Base-by-base conservation (phyloP, 2,797 vertebrate genomes). In the Megalops cyprinoides region DNA sequence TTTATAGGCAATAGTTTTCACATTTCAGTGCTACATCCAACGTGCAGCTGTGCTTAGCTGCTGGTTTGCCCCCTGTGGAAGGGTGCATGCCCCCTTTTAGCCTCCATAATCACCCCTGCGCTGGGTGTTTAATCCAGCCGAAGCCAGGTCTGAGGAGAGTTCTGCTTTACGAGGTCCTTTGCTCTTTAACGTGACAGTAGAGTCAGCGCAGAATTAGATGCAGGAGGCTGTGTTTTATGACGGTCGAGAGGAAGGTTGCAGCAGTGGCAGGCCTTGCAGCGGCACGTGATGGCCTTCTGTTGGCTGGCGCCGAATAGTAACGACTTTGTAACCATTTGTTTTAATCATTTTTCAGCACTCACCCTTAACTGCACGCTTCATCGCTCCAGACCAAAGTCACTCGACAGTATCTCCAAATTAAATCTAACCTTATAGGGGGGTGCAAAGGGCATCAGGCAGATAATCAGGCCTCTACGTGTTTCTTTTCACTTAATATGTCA, bases 321-420 rank as follows among this genome's bases (percentile, higher is more conserved):
- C 67, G 25, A 67, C 67, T 71, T 44, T 39, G 71, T 71, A 71
- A 44, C 67, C 39, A 71, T 71, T 71, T 71, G 37, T 44, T 71
- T 71, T 71, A 71, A 71, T 71, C 67, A 71, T 71, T 71, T 71
- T 71, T 71, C n/a, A 71, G 3, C n/a, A 39, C 67, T 44, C 39
- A 9, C 39, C 67, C 39, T 39, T 44, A 44, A 71, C 67, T n/a
- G 67, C 67, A 71, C 39, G 31, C 67, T 44, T 44, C 39, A 44
- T 71, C 67, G 67, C 39, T 71, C 67, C 42, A 39, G 67, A 71
- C 67, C 67, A 71, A 71, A 71, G 39, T 71, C 67, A n/a, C 67
- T 71, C 67, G 37, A 71, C 67, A 71, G 67, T 42, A 71, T 71
- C 67, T 71, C 67, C 67, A 71, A 71, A 71, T 71, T 71, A 71